Evolutionary conservation across 2,113 vertebrate genomes (phyloP).

Genomic region (Sitta europaea): DNA sequence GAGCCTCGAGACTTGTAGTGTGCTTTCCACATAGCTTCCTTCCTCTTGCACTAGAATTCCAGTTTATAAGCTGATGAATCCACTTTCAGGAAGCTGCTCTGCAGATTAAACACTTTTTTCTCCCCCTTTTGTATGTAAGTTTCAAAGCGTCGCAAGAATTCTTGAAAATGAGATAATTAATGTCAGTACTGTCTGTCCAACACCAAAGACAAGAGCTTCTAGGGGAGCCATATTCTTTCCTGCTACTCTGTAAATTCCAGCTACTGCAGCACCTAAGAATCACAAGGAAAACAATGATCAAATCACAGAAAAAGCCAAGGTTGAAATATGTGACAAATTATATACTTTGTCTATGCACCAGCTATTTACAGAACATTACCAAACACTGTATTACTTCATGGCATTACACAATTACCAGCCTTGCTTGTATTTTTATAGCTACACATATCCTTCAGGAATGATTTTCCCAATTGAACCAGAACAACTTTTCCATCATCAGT

Average conservation of each 20-base stretch:
- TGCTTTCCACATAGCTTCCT: constrained; percentile 6
- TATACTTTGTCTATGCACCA: not conserved
- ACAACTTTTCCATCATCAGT: not conserved
- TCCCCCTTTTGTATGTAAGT: not conserved
- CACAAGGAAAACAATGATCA: not conserved
- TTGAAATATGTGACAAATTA: not conserved
- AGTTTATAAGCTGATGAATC: not conserved
- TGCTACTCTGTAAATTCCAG: constrained; percentile 93
- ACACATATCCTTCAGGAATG: not conserved
- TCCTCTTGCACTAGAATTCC: not conserved
- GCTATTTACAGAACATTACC: not conserved
- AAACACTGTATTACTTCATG: not conserved
- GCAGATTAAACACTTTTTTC: not conserved
- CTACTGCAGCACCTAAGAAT: constrained; percentile 88
- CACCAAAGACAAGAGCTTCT: constrained; percentile 92
- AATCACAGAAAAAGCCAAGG: not conserved
- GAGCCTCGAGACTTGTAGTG: not conserved
- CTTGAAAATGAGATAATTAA: constrained; percentile 93
- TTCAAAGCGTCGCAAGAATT: constrained; percentile 92
- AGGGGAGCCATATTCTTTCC: constrained; percentile 96
- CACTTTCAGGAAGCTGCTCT: constrained; percentile 10
- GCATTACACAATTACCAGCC: not conserved
- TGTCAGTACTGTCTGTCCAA: constrained; percentile 91
- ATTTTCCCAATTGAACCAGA: not conserved
- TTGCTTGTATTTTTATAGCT: not conserved